Base-by-base conservation (phyloP, 2,113 vertebrate species). In the Oreotrochilus melanogaster region DNA sequence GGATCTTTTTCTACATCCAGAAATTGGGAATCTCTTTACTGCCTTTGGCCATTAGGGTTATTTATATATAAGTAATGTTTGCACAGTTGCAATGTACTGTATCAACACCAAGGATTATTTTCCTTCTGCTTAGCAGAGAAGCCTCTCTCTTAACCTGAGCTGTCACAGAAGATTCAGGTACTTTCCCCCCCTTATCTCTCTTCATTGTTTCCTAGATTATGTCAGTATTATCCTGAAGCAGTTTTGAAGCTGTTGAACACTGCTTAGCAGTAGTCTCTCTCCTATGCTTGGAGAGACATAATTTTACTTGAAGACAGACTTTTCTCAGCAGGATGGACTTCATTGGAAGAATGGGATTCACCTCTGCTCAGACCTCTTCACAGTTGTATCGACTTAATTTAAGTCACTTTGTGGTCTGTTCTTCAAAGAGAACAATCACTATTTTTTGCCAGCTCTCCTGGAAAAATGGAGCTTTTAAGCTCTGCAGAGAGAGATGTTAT, bases 331-430 rank as follows among this genome's bases (percentile, higher is more conserved):
- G 92, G 88, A 60, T 84, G 88, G 85, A 54, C 70, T 91, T 85
- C 18, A 14, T 37, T 71, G 64, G 19, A 69, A 78, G 79, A 79
- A 62, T 74, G 72, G 71, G 91, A 89, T 93, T 94, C 86, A 90
- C 92, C 89, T 94, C 83, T 95, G 86, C 86, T 88, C 78, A 64
- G 88, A 91, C 90, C 90, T 80, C 67, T 93, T 95, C 82, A 71
- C 89, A 78, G 90, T n/a, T 96, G 72, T 51, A 78, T 79, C 92
- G 93, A 6, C 89, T 96, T 96, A 92, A 93, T 18, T 95, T 93
- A 90, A 94, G 72, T 92, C 65, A 80, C 92, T 89, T 84, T 88
- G 86, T 90, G 93, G 39, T 79, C 75, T 86, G 23, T 14, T 92
- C 92, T 96, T 89, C 94, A 94, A 95, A 92, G 94, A 78, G 51